Conservation (phyloP, 2,888 invertebrate genomes). For the Philonicus albiceps region DNA sequence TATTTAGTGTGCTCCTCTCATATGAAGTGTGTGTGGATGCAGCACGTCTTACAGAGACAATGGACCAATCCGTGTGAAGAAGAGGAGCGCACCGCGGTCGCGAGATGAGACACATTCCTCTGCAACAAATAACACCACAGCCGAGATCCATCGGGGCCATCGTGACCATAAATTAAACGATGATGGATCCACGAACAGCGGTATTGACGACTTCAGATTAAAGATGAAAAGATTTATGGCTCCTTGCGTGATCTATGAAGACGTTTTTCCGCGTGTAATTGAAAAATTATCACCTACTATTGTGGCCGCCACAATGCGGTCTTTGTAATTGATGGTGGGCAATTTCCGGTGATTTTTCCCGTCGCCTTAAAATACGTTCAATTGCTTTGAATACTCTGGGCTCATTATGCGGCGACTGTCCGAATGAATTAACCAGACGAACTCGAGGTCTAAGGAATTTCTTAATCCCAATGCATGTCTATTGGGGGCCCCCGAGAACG, state of each 20-base stretch:
- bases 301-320: not conserved
- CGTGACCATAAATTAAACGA: slow-evolving; percentile 34
- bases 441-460: not conserved
- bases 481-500: not conserved
- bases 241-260: slow-evolving; percentile 35
- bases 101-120: not conserved
- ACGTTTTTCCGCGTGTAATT: slow-evolving; percentile 20
- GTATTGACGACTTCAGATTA: slow-evolving; percentile 36
- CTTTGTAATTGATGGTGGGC: slow-evolving; percentile 23
- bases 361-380: not conserved
- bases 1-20: not conserved
- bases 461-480: not conserved
- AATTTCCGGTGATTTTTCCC: slow-evolving; percentile 9
- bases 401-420: not conserved
- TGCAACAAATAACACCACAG: not conserved
- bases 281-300: slow-evolving; percentile 23
- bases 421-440: not conserved
- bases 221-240: slow-evolving; percentile 40
- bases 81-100: not conserved
- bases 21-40: not conserved
- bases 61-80: slow-evolving; percentile 2
- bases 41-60: slow-evolving; percentile 28
- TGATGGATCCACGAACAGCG: slow-evolving; percentile 36
- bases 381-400: not conserved
- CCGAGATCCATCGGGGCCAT: not conserved